Base-by-base conservation (phyloP, 2,113 vertebrate genomes). In the Sinosuthora webbiana region DNA sequence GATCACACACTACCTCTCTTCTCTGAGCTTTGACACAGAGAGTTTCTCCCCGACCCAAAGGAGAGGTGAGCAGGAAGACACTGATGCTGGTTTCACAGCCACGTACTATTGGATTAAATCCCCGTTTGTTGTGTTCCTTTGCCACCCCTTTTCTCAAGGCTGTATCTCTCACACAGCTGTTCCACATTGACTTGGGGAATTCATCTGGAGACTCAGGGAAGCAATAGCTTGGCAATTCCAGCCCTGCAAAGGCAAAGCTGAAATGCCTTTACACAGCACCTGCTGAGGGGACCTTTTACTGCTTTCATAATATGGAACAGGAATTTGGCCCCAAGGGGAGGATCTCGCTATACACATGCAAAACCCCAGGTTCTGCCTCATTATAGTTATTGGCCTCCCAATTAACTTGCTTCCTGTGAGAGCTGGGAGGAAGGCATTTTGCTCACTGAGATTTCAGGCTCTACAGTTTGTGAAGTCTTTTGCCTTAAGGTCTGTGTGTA, bases 231-330 rank as follows among this genome's bases (percentile, higher is more conserved):
- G 92, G 92, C 87, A 86, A 95, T 95, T 96, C 79, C 90, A 90
- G 85, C 50, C 4, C 88, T 41, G 90, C 87, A 92, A 87, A 95
- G 80, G 93, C 94, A 94, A 77, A 89, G 88, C 83, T 92, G 90
- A 90, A 92, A 87, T 78, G 95, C 90, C 90, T 96, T 97, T 90
- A 77, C 92, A 79, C 90, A 95, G 95, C 96, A 96, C 95, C 95
- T 97, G 95, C 95, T 97, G 93, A 96, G 95, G 96, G 73, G 86
- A 96, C 95, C 85, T 96, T 97, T 97, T 96, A 97, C 95, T 84
- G 88, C 95, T 96, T 95, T 96, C 89, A 96, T 96, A 97, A 97
- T 96, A 89, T 79, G 92, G 92, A 97, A 96, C 96, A 97, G 96
- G 90, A 96, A 93, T 96, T 93, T 97, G 95, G 96, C 96, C 95